Evolutionary conservation across 2,888 invertebrate species (phyloP), one percentile per base, ranked within the genome.

Genomic region (Drosophila aldrichi): DNA sequence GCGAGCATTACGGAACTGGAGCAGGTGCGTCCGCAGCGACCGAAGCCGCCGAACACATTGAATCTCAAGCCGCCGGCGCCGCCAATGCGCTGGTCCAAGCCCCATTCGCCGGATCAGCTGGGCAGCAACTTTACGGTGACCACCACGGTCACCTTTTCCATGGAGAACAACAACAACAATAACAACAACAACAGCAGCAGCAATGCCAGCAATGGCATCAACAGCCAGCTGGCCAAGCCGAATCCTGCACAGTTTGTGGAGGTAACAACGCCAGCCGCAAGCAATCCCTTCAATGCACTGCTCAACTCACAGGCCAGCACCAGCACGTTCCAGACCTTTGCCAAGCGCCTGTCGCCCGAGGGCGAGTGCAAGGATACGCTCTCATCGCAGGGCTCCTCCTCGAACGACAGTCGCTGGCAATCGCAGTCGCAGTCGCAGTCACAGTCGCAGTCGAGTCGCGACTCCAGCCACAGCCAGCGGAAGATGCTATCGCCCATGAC

Each of bases 41-140:
- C 97, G 2, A 96, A 96, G 81, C 96, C 97, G 87, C 97, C 97
- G 57, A 97, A 96, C 92, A 97, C 97, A 41, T 93, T 97, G 74
- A 97, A 96, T 93, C 94, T 97, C 85, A 96, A 96, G 38, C 97
- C 97, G 2, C 97, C 97, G 8, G 96, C 96, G 0, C 97, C 97
- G 0, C 97, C 97, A 0, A 96, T 97, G 16, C 94, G 97, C 86
- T 97, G 97, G 97, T 96, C 96, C 0, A 97, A 97, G 91, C 97
- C 97, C 0, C 94, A 94, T 3, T 94, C 94, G 29, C 93, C 94
- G 32, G 94, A 94, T 59, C 84, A 89, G 51, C 14, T 76, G 73
- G 51, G 86, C 91, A 96, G 95, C 91, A 97, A 96, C 91, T 96
- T 97, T 91, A 96, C 96, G 51, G 96, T 97, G 56, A 96, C 97